A percentile compares a stretch with the other conserved stretches of the same genome.
Evolutionary conservation across 2,888 invertebrate species (phyloP).

Genomic region (Scaptomyza caliginosa): DNA sequence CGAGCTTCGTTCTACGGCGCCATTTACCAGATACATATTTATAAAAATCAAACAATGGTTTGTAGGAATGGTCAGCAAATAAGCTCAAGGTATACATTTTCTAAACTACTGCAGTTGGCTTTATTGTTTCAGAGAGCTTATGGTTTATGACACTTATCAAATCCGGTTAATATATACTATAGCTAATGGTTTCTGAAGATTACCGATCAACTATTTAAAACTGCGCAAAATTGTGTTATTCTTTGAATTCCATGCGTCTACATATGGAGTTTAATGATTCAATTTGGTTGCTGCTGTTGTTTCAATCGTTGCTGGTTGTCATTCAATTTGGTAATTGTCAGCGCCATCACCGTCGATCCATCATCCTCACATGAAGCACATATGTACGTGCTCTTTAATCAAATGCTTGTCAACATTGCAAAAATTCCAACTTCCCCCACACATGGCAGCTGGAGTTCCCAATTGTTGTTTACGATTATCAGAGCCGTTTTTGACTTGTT

Average conservation of each 20-base stretch:
- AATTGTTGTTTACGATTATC: constrained; percentile 34
- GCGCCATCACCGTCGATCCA: constrained; percentile 31
- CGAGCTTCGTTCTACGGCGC: constrained; percentile 15
- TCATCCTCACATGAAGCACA: constrained; percentile 40
- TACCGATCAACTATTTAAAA: background rate
- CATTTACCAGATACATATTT: background rate
- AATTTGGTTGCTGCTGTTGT: constrained; percentile 25
- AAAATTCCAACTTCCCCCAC: constrained; percentile 40
- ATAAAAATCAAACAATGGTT: constrained; percentile 3
- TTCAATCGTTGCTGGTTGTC: constrained; percentile 10
- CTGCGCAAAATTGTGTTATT: constrained; percentile 12
- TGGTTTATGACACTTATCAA: constrained; percentile 29
- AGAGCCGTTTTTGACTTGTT: constrained; percentile 33
- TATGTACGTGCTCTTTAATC: constrained; percentile 68
- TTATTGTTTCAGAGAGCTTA: constrained; percentile 29
- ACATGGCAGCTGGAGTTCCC: constrained; percentile 37
- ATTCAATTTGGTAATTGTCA: constrained; percentile 13
- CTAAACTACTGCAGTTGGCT: background rate
- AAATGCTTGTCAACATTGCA: constrained; percentile 71
- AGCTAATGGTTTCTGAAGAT: background rate
- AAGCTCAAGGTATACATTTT: constrained; percentile 1
- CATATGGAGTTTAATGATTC: constrained; percentile 23
- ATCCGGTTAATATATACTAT: background rate
- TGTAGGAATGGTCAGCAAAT: constrained; percentile 5
- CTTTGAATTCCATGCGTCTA: background rate